Percentiles rank a stretch among this genome's conserved stretches.
phyloP scores from a whole-genome alignment of 2,113 vertebrate species.

The Bubalus kerabau region DNA sequence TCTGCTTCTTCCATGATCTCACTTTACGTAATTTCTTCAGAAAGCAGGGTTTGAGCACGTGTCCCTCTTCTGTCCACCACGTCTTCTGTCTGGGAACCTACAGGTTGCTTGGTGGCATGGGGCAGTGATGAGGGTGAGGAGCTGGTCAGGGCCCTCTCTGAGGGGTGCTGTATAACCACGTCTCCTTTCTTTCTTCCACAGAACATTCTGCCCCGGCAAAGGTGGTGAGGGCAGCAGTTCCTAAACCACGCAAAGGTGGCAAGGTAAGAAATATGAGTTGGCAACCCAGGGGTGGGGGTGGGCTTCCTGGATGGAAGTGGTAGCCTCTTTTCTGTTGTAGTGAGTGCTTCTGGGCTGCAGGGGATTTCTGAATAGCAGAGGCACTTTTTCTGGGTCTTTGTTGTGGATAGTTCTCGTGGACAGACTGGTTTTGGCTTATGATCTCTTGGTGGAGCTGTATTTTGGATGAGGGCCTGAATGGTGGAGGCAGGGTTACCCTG shows the following conservation, averaged over 20 bases:
- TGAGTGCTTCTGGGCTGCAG: background rate
- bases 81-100: background rate
- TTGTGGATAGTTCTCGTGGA: background rate
- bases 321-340: background rate
- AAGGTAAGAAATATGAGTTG: constrained; percentile 84
- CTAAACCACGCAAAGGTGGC: constrained; percentile 89
- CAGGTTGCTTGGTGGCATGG: background rate
- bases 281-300: background rate
- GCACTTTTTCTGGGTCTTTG: background rate
- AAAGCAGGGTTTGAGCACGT: background rate
- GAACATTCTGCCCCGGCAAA: constrained; percentile 91
- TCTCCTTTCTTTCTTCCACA: constrained; percentile 73
- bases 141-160: background rate
- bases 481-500: background rate
- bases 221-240: constrained; percentile 93
- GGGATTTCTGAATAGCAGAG: background rate
- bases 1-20: background rate
- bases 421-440: background rate
- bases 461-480: background rate
- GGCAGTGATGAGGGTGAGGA: background rate
- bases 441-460: background rate
- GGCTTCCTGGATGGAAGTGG: background rate
- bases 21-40: background rate
- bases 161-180: background rate
- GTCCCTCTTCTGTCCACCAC: background rate